phyloP scores from a whole-genome alignment of 2,797 vertebrate genomes.

The Argyrosomus regius region DNA sequence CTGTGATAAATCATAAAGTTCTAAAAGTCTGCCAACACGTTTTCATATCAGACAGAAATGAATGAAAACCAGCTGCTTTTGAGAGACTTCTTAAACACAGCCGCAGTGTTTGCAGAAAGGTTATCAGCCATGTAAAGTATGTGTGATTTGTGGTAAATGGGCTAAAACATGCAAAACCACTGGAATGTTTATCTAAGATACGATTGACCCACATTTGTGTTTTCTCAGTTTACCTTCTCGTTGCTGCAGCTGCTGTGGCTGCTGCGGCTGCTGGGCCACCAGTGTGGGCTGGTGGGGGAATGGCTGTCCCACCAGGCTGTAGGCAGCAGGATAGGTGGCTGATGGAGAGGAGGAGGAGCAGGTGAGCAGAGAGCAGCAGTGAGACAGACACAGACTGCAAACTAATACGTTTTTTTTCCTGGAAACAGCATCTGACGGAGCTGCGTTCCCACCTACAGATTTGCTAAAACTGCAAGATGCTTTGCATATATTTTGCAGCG shows the following conservation, averaged over 20 bases:
- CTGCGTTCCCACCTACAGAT: constrained; percentile 45
- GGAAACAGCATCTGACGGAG: constrained; percentile 53
- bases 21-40: constrained; percentile 1
- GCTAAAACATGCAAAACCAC: constrained; percentile 16
- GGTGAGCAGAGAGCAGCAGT: constrained; percentile 40
- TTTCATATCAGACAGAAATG: background rate
- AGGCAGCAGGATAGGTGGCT: constrained; percentile 95
- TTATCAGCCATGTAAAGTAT: constrained; percentile 5
- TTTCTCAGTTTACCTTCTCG: constrained; percentile 87
- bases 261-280: constrained; percentile 91
- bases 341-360: constrained; percentile 62
- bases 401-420: constrained; percentile 26
- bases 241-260: constrained; percentile 92
- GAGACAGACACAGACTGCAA: constrained; percentile 27
- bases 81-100: background rate
- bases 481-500: constrained; percentile 41
- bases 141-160: constrained; percentile 13
- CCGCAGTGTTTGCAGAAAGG: background rate
- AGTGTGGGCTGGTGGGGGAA: constrained; percentile 93
- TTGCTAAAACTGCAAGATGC: constrained; percentile 32
- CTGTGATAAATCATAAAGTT: background rate
- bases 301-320: constrained; percentile 93
- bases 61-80: background rate
- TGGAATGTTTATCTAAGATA: constrained; percentile 38
- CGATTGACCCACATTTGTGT: background rate